Evolutionary conservation across 2,888 invertebrate species (phyloP), one percentile per base, ranked within the genome.

Genomic region (Macaria notata): DNA sequence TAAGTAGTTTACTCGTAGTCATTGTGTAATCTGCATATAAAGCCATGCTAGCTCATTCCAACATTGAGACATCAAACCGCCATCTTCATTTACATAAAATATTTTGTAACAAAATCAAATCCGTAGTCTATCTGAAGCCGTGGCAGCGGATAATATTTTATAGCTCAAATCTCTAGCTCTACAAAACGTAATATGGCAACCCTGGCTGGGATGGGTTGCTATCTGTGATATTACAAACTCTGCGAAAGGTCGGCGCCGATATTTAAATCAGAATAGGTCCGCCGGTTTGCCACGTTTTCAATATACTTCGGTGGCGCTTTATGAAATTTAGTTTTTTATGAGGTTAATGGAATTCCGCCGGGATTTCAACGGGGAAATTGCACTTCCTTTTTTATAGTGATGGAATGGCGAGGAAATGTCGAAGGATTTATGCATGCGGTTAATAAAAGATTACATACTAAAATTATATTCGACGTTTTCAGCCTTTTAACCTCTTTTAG

Each of bases 261-360:
- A 61, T 61, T 61, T 61, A 61, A 61, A 61, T 61, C 56, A 61
- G 61, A 61, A 61, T 61, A 61, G 61, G 61, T 61, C 61, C 54
- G 54, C 53, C 54, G 54, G 54, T 57, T 60, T 54, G 56, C 61
- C 61, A 61, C 61, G 61, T 61, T 61, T 61, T 61, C 61, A 61
- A 61, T 61, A 61, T 61, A 61, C 61, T 61, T 56, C 56, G 61
- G 60, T 56, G 54, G 61, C 56, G 56, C 54, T 56, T 61, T 56
- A 61, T 61, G 61, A 61, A 61, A 61, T 61, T 61, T 61, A 61
- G 54, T 61, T 61, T 61, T 56, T 61, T 61, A 61, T 56, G 56
- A 61, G 50, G 56, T 54, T 56, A 54, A 61, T 56, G 51, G 54
- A 61, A 61, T 57, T 54, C 56, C 54, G 36, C 31, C 31, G 50